Conservation (phyloP, 2,113 vertebrate genomes). For the Seriola dumerili region DNA sequence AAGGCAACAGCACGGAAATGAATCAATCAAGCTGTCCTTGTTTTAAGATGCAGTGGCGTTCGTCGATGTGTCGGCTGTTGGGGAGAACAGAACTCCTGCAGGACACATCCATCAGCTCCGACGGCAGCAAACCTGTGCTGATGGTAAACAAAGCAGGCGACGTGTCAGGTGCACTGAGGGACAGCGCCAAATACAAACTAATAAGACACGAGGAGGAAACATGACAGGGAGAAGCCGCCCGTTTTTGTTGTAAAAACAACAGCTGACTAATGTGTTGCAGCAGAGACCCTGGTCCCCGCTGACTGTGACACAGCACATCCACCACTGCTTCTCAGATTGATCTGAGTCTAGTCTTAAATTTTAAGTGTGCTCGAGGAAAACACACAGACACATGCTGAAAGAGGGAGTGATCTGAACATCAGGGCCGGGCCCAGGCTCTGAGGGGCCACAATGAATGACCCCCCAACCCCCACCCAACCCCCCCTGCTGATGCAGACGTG, state of each 20-base stretch:
- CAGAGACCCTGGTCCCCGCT: background rate
- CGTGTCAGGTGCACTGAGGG: constrained; percentile 18
- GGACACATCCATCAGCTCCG: constrained; percentile 62
- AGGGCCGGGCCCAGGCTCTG: too few species aligned
- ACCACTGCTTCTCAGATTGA: background rate
- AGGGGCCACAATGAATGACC: too few species aligned
- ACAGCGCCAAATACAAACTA: constrained; percentile 1
- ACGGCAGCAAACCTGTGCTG: constrained; percentile 41
- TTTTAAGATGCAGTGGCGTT: constrained; percentile 44
- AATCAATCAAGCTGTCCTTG: constrained; percentile 65
- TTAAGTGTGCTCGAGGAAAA: constrained; percentile 7
- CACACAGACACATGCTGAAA: background rate
- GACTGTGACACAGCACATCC: constrained; percentile 1
- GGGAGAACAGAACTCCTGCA: constrained; percentile 47
- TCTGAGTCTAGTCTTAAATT: background rate
- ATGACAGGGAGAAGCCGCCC: background rate
- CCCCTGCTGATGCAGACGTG: too few species aligned
- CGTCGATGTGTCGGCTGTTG: constrained; percentile 16
- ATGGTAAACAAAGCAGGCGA: constrained; percentile 53
- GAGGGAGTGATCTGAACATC: background rate
- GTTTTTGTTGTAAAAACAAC: background rate
- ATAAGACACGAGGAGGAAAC: background rate
- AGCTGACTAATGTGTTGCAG: constrained; percentile 2
- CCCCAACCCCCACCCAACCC: too few species aligned
- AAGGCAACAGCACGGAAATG: constrained; percentile 57